A percentile compares a stretch with the other conserved stretches of the same genome.
Conservation (phyloP, 2,797 vertebrate species). For the Tiaroga cobitis region DNA sequence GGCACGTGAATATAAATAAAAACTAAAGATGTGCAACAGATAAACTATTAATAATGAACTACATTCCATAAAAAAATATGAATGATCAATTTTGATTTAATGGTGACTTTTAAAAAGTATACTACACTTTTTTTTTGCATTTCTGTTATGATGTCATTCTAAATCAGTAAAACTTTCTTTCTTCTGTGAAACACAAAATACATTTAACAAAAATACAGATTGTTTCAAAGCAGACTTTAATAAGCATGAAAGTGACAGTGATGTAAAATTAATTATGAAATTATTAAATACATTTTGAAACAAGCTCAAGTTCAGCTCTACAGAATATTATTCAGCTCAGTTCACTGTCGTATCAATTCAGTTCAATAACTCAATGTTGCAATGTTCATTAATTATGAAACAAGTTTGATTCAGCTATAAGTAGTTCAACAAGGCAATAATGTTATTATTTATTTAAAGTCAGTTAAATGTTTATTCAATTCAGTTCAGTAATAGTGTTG, state of each 20-base stretch:
- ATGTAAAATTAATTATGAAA: neutral
- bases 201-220: neutral
- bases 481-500: neutral
- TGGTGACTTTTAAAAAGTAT: neutral
- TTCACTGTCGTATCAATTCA: neutral
- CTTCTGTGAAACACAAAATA: neutral
- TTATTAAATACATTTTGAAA: neutral
- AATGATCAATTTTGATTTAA: neutral
- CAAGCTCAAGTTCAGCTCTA: neutral
- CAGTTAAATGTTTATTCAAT: neutral
- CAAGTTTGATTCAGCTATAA: neutral
- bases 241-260: neutral
- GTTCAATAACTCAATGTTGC: neutral
- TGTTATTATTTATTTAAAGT: neutral
- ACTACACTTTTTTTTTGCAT: too few species aligned
- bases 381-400: neutral
- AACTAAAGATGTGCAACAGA: too few species aligned
- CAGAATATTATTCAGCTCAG: neutral
- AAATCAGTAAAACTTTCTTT: neutral
- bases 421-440: neutral
- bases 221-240: neutral
- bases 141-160: neutral
- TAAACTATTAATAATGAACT: neutral
- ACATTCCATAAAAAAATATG: neutral
- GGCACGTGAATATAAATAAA: too few species aligned